A percentile compares a stretch with the other conserved stretches of the same genome.
phyloP scores from a whole-genome alignment of 2,113 vertebrate genomes.

The Lamprotornis superbus region DNA sequence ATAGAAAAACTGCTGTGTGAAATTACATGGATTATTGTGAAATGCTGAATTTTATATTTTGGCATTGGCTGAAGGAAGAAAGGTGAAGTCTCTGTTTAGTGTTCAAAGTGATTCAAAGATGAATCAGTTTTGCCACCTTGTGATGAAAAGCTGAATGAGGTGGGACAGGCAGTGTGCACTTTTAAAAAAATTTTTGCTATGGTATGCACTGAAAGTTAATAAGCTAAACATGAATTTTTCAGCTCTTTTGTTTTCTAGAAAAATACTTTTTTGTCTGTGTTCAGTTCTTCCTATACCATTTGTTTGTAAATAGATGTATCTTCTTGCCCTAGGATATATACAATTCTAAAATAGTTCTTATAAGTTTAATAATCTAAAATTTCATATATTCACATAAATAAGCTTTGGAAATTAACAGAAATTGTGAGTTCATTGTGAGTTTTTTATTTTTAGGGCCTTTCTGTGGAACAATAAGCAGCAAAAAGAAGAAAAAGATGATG shows the following conservation, averaged over 20 bases:
- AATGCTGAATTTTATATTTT: background rate
- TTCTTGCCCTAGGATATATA: background rate
- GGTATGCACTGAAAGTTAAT: background rate
- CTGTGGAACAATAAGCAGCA: conserved; percentile 88
- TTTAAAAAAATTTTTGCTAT: background rate
- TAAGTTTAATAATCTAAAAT: background rate
- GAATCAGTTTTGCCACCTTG: conserved; percentile 50
- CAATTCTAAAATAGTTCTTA: background rate
- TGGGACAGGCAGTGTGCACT: background rate
- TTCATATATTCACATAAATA: background rate
- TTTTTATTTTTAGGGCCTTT: conserved; percentile 82
- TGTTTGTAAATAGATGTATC: background rate
- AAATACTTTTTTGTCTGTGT: background rate
- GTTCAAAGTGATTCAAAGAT: background rate
- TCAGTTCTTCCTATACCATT: background rate
- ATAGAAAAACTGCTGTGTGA: background rate
- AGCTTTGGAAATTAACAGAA: background rate
- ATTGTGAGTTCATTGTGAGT: background rate
- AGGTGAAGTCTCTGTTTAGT: background rate
- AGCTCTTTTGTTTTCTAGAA: background rate
- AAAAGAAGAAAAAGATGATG: conserved; percentile 99
- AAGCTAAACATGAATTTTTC: background rate
- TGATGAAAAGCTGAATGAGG: conserved; percentile 17
- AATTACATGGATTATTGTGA: background rate
- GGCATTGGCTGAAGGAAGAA: background rate